Conservation (phyloP, 2,113 vertebrate species). For the Coreoperca whiteheadi region DNA sequence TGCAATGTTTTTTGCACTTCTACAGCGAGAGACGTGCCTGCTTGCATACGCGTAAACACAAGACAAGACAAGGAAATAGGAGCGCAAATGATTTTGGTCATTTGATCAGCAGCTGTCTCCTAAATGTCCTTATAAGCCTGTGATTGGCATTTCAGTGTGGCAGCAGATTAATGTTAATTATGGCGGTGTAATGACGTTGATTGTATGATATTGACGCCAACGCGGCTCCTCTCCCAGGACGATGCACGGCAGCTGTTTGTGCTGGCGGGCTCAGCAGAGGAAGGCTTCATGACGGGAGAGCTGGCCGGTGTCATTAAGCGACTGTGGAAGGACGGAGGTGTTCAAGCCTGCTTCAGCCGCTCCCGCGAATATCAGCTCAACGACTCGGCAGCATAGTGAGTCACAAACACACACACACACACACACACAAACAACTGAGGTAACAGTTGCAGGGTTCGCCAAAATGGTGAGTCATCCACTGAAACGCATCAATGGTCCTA, state of each 20-base stretch:
- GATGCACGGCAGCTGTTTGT: conserved; percentile 97
- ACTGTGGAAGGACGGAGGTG: conserved; percentile 95
- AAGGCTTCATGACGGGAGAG: conserved; percentile 98
- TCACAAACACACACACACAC: conserved; percentile 51
- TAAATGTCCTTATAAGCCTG: background rate
- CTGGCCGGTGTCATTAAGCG: conserved; percentile 97
- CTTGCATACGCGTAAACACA: background rate
- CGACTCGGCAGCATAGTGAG: conserved; percentile 99
- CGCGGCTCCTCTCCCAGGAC: conserved; percentile 83
- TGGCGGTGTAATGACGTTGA: conserved; percentile 10
- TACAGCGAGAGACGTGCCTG: background rate
- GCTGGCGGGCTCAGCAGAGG: conserved; percentile 95
- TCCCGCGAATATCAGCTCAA: conserved; percentile 99
- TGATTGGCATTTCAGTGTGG: background rate
- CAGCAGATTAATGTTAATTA: background rate
- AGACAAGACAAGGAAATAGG: background rate
- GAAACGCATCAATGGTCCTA: background rate
- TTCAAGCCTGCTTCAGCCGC: conserved; percentile 96
- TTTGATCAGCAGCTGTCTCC: background rate
- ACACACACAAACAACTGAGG: conserved; percentile 11
- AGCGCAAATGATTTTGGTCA: background rate
- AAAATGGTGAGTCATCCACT: conserved; percentile 32
- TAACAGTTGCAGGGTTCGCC: conserved; percentile 4
- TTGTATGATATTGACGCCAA: conserved; percentile 2
- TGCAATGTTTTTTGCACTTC: background rate